Percentiles rank a stretch among this genome's conserved stretches.
Evolutionary conservation across 1,140 invertebrate genomes (phyloP).

Genomic region (Hylaeus volcanicus): DNA sequence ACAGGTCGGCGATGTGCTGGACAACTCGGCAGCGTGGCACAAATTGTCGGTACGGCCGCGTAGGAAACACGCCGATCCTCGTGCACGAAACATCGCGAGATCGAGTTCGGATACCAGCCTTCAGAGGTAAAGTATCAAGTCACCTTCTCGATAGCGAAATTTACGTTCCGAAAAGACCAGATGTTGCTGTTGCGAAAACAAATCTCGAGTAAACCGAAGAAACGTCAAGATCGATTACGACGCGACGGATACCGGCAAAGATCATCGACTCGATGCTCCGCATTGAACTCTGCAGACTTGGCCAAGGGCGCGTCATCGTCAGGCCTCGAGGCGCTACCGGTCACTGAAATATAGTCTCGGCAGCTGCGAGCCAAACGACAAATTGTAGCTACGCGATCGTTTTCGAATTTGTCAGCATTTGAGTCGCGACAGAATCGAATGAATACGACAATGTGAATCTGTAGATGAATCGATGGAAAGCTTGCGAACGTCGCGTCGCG

Average conservation of each 20-base stretch:
- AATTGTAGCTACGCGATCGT: background rate
- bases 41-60: constrained; percentile 87
- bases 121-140: constrained; percentile 47
- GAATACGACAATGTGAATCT: too few relatives aligned
- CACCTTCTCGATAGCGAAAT: too few relatives aligned
- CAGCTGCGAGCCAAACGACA: constrained; percentile 10
- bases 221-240: too few relatives aligned
- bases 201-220: too few relatives aligned
- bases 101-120: constrained; percentile 55
- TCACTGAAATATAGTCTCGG: background rate
- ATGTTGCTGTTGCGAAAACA: too few relatives aligned
- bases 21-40: constrained; percentile 87
- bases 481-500: too few relatives aligned
- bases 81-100: constrained; percentile 67
- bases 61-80: constrained; percentile 82
- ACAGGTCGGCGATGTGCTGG: constrained; percentile 83
- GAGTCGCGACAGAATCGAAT: too few relatives aligned
- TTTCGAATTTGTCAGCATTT: background rate
- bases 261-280: background rate
- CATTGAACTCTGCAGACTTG: constrained; percentile 13
- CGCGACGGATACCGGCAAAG: background rate
- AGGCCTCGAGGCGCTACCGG: background rate
- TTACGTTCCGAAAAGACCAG: too few relatives aligned
- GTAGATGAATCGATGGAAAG: too few relatives aligned
- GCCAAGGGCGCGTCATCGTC: constrained; percentile 31